Evolutionary conservation across 1,140 invertebrate genomes (phyloP).

Genomic region (Ceratina australensis): DNA sequence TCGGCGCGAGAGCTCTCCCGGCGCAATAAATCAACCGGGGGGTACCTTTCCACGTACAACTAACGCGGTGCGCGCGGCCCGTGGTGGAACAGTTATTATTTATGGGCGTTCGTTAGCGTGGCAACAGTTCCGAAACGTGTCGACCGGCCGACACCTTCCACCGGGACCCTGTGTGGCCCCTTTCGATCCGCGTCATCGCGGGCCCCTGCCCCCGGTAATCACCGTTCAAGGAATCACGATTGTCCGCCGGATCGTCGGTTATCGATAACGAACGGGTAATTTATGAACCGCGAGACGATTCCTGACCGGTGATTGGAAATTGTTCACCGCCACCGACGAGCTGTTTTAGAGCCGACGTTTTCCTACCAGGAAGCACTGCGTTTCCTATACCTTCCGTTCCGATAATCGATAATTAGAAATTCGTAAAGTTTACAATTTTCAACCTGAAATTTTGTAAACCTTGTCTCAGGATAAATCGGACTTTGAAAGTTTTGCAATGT

Average conservation of each 20-base stretch:
- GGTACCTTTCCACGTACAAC: conserved; percentile 57
- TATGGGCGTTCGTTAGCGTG: conserved; percentile 71
- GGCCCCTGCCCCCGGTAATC: conserved; percentile 22
- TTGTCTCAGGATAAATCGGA: too few species aligned
- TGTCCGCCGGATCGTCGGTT: conserved; percentile 23
- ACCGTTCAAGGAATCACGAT: conserved; percentile 41
- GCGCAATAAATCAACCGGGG: conserved; percentile 69
- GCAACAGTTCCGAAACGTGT: conserved; percentile 63
- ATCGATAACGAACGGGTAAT: conserved; percentile 42
- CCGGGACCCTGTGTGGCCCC: conserved; percentile 57
- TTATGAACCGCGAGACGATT: conserved; percentile 33
- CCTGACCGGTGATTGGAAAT: conserved; percentile 34
- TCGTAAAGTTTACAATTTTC: too few species aligned
- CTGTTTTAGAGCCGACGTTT: too few species aligned
- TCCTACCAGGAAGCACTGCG: not conserved
- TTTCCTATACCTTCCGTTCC: not conserved
- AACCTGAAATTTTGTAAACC: too few species aligned
- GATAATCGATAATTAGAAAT: not conserved
- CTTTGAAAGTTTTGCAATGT: too few species aligned
- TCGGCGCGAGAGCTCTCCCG: conserved; percentile 27
- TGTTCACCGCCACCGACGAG: conserved; percentile 11
- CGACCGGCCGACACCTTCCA: conserved; percentile 55
- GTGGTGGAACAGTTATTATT: conserved; percentile 61
- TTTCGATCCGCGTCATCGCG: conserved; percentile 56
- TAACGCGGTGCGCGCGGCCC: conserved; percentile 27